phyloP scores from a whole-genome alignment of 2,113 vertebrate genomes.

The Tragelaphus scriptus region DNA sequence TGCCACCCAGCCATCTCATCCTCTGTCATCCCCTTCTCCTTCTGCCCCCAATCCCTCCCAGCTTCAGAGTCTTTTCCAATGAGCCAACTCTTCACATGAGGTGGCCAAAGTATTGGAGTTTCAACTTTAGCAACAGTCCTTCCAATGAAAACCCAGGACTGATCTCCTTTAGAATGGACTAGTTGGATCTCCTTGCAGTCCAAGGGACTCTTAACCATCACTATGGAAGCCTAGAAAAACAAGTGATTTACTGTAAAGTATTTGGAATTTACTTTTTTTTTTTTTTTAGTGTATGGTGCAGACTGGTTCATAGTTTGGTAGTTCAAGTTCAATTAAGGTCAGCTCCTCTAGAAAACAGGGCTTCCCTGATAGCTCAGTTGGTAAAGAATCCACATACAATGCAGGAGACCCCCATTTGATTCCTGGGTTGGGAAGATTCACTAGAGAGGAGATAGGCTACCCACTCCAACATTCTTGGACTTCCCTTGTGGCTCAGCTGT shows the following conservation, averaged over 20 bases:
- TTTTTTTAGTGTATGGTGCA: neutral
- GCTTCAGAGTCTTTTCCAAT: too few species aligned
- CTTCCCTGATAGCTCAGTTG: neutral
- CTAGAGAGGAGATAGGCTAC: neutral
- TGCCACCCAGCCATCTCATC: too few species aligned
- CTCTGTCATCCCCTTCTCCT: too few species aligned
- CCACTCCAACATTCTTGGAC: neutral
- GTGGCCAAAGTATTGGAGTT: too few species aligned
- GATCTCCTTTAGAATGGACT: too few species aligned
- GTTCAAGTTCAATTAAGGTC: neutral
- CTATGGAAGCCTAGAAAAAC: neutral
- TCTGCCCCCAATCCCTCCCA: too few species aligned
- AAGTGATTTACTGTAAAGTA: neutral
- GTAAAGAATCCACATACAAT: neutral
- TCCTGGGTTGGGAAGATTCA: neutral
- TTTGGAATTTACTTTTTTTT: neutral
- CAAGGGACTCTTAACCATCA: neutral
- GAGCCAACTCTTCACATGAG: too few species aligned
- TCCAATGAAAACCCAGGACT: too few species aligned
- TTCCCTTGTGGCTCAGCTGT: neutral
- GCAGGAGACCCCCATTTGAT: neutral
- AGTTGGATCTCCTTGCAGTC: too few species aligned
- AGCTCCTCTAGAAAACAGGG: neutral
- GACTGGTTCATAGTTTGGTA: neutral
- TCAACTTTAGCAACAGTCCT: too few species aligned